Conservation (phyloP, 2,888 invertebrate genomes). For the Caenorhabditis becei region DNA sequence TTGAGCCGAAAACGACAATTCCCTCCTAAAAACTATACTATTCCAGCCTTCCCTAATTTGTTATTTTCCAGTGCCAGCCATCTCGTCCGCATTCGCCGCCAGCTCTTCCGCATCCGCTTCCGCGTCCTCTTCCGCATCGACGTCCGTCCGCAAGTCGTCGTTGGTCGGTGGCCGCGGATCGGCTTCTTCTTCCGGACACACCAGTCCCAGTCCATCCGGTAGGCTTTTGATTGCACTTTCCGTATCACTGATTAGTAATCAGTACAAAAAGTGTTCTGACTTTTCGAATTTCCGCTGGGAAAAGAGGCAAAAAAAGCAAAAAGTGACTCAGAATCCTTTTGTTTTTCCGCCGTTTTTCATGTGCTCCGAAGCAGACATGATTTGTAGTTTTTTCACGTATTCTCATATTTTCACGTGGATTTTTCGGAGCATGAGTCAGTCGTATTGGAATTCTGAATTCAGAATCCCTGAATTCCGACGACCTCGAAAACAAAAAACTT, state of each 20-base stretch:
- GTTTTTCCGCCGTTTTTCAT: too few relatives aligned
- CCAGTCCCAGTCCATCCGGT: conserved; percentile 68
- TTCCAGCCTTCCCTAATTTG: neutral
- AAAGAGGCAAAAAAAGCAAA: too few relatives aligned
- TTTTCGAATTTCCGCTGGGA: too few relatives aligned
- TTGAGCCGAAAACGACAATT: neutral
- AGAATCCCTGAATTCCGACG: too few relatives aligned
- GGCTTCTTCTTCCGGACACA: conserved; percentile 68
- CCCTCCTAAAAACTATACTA: neutral
- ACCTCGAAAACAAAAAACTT: too few relatives aligned
- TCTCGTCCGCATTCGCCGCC: conserved; percentile 22
- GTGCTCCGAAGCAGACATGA: too few relatives aligned
- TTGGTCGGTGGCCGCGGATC: conserved; percentile 62
- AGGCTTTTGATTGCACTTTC: neutral
- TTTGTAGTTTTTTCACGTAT: neutral
- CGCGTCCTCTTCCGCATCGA: conserved; percentile 21
- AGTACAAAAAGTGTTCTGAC: neutral
- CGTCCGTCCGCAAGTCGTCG: conserved; percentile 64
- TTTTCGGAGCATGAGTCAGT: too few relatives aligned
- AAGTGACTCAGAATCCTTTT: too few relatives aligned
- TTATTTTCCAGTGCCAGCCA: conserved; percentile 32
- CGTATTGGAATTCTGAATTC: too few relatives aligned
- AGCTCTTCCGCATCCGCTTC: too few relatives aligned
- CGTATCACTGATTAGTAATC: neutral
- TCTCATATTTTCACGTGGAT: too few relatives aligned